A percentile compares a stretch with the other conserved stretches of the same genome.
Conservation (phyloP, 2,888 invertebrate species). For the Galerucella calmariensis region DNA sequence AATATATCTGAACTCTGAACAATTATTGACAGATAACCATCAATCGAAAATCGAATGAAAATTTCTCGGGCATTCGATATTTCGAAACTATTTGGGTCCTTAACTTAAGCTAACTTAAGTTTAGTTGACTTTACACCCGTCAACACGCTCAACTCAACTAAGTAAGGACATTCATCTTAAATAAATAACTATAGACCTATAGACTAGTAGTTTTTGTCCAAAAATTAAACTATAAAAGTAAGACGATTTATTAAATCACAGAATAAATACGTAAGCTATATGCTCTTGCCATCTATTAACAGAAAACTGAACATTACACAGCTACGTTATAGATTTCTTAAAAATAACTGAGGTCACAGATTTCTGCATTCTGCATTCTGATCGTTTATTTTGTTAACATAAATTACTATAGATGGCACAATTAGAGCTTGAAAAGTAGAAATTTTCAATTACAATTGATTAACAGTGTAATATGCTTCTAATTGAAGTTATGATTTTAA, state of each 20-base stretch:
- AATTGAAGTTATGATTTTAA: too few species aligned
- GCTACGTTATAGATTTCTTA: neutral
- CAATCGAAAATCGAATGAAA: neutral
- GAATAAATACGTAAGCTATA: too few species aligned
- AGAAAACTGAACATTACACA: neutral
- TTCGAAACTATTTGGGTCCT: neutral
- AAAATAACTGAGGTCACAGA: neutral
- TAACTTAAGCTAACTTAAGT: neutral
- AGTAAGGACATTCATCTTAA: too few species aligned
- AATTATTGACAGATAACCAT: neutral
- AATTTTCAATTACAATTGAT: too few species aligned
- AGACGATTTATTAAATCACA: too few species aligned
- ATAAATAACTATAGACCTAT: too few species aligned
- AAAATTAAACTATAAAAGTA: too few species aligned
- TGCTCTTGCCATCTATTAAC: neutral
- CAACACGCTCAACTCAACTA: too few species aligned
- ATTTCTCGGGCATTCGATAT: neutral
- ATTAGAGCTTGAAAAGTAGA: too few species aligned
- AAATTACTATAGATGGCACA: neutral
- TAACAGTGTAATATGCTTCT: neutral
- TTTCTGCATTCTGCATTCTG: neutral
- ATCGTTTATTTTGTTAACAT: neutral
- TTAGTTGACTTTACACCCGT: too few species aligned
- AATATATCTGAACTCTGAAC: neutral
- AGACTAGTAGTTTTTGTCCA: too few species aligned